These are phyloP conservation scores for Andrena minutula DNA, from an alignment of 2,888 invertebrate genomes.

Conservation along the genomic window DNA sequence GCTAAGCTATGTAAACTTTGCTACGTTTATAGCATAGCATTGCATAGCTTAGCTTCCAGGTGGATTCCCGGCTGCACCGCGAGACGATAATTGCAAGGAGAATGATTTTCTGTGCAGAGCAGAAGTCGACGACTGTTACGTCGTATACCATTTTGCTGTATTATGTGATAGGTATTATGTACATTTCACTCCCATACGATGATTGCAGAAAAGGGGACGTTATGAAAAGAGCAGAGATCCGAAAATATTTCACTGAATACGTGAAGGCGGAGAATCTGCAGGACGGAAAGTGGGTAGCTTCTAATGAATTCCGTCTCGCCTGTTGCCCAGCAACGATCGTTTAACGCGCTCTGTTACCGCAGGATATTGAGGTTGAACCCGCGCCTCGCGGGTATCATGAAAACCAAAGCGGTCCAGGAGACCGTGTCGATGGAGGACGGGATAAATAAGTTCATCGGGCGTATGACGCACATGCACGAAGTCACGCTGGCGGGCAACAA, in stretches of 20 bases:
- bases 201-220: constrained; percentile 87
- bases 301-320: not conserved
- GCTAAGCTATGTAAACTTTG: no score
- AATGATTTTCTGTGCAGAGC: constrained; percentile 63
- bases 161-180: constrained; percentile 63
- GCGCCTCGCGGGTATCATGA: constrained; percentile 84
- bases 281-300: constrained; percentile 81
- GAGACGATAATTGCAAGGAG: constrained; percentile 56
- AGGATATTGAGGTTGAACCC: constrained; percentile 87
- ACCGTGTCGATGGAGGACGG: constrained; percentile 90
- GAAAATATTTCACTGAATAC: constrained; percentile 90
- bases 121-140: constrained; percentile 61
- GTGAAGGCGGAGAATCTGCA: constrained; percentile 88
- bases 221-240: constrained; percentile 88
- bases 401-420: constrained; percentile 84
- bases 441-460: constrained; percentile 87
- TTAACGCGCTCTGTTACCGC: constrained; percentile 53
- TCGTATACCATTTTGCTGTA: constrained; percentile 63
- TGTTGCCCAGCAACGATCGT: not conserved
- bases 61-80: constrained; percentile 16
- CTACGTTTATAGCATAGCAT: no score
- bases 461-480: constrained; percentile 91
- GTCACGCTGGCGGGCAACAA: constrained; percentile 87
- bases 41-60: no score
- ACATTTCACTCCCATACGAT: constrained; percentile 68